Percentiles rank a stretch among this genome's conserved stretches.
Conservation (phyloP, 2,113 vertebrate genomes). For the Crotalus tigris region DNA sequence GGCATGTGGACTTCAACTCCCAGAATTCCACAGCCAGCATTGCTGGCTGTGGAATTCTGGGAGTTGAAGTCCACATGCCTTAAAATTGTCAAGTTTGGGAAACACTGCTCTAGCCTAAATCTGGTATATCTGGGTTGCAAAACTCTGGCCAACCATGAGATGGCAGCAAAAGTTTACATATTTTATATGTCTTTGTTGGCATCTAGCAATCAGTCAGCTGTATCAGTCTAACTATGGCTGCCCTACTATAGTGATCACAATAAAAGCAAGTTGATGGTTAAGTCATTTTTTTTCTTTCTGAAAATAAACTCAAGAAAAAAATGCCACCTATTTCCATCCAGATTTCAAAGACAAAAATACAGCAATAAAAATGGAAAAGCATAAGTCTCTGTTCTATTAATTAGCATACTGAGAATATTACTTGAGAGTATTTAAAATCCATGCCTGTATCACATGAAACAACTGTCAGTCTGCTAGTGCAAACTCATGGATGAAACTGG, state of each 20-base stretch:
- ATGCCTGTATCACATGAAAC: neutral
- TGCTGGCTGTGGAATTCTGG: too few relatives aligned
- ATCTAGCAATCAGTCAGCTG: neutral
- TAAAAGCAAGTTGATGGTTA: neutral
- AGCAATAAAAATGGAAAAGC: slow-evolving; percentile 5
- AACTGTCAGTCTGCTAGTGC: neutral
- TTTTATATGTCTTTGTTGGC: neutral
- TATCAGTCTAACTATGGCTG: neutral
- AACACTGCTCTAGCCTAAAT: too few relatives aligned
- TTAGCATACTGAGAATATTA: fast-evolving
- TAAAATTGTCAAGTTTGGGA: too few relatives aligned
- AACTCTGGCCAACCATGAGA: neutral
- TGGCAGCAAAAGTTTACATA: neutral
- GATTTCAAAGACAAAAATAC: neutral
- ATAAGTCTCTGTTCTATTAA: neutral
- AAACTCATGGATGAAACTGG: slow-evolving; percentile 18
- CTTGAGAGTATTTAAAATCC: slow-evolving; percentile 3
- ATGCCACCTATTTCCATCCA: neutral
- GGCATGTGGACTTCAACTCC: too few relatives aligned
- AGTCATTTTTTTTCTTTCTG: neutral
- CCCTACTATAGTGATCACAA: neutral
- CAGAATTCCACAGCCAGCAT: too few relatives aligned
- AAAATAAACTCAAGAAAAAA: neutral
- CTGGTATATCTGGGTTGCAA: neutral
- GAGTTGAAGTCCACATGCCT: too few relatives aligned